Conservation (phyloP, 1,140 invertebrate species). For the Pemphigus obesinymphae region DNA sequence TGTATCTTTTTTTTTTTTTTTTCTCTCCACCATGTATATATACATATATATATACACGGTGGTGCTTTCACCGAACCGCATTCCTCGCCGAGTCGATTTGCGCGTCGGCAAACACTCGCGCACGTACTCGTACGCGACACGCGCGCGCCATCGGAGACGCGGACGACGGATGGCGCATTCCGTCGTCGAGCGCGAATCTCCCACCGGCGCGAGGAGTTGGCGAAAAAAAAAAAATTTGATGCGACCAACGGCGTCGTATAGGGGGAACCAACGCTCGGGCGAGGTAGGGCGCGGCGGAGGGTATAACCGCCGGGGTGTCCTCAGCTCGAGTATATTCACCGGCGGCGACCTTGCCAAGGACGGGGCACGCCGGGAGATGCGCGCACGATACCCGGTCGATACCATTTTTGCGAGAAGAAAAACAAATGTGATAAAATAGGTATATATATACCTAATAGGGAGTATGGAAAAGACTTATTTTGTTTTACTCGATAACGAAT, state of each 20-base stretch:
- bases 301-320: background rate
- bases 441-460: too few species aligned
- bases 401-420: background rate
- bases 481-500: too few species aligned
- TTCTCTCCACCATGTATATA: background rate
- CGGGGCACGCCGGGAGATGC: background rate
- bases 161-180: background rate
- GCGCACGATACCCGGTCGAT: background rate
- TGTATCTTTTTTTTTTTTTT: too few species aligned
- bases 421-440: too few species aligned
- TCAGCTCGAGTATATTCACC: background rate
- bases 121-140: background rate
- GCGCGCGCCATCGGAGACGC: background rate
- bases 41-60: background rate
- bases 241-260: background rate
- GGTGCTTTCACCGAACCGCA: slow-evolving; percentile 35
- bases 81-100: slow-evolving; percentile 12
- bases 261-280: background rate
- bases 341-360: slow-evolving; percentile 35
- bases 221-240: background rate
- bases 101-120: background rate
- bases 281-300: background rate
- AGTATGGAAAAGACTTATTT: too few species aligned
- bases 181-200: background rate
- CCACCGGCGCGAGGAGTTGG: background rate